These are phyloP conservation scores for Boleophthalmus pectinirostris DNA, from an alignment of 2,113 vertebrate genomes.

Conservation along the genomic window DNA sequence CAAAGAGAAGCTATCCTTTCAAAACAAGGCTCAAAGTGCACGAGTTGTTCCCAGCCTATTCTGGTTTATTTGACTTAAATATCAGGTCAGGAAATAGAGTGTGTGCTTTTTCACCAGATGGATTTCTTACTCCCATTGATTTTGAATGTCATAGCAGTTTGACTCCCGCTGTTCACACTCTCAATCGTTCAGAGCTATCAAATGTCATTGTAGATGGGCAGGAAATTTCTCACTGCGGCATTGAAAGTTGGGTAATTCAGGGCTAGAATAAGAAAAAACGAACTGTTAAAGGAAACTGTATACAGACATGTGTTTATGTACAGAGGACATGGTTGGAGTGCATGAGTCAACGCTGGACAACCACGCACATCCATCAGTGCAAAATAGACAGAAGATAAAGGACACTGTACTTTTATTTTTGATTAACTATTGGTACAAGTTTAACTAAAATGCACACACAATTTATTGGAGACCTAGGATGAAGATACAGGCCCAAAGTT, in stretches of 20 bases:
- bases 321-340: too few species aligned
- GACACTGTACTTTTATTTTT: too few species aligned
- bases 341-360: too few species aligned
- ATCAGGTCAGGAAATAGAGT: conserved; percentile 1
- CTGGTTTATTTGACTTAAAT: not conserved
- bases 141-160: conserved; percentile 4
- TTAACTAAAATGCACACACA: too few species aligned
- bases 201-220: not conserved
- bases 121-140: not conserved
- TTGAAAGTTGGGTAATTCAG: not conserved
- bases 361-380: too few species aligned
- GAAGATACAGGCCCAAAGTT: too few species aligned
- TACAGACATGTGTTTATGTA: not conserved
- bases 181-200: conserved; percentile 6
- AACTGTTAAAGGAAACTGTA: not conserved
- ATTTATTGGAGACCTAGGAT: too few species aligned
- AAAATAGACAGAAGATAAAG: too few species aligned
- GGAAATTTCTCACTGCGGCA: conserved; percentile 4
- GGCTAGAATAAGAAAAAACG: not conserved
- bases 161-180: conserved; percentile 5
- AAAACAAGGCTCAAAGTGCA: not conserved
- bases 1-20: not conserved
- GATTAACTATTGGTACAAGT: too few species aligned
- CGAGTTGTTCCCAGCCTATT: not conserved
- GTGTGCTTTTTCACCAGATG: conserved; percentile 1